These are phyloP conservation scores for Malacoraja senta DNA, from an alignment of 2,797 vertebrate genomes.

Conservation along the genomic window DNA sequence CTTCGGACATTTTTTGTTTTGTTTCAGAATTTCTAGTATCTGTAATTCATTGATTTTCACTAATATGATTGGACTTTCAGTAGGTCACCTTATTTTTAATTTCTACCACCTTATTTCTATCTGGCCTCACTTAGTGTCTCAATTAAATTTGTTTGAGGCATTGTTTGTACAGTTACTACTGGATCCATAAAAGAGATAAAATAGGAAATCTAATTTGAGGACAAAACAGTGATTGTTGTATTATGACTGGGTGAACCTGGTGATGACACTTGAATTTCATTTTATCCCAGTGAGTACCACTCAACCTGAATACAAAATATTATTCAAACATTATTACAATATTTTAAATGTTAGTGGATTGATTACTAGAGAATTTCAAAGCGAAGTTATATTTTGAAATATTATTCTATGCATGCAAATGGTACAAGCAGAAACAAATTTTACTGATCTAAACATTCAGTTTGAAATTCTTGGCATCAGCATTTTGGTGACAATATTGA, in stretches of 20 bases:
- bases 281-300: neutral
- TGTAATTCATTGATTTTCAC: too few relatives aligned
- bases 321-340: neutral
- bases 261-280: neutral
- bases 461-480: neutral
- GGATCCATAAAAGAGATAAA: neutral
- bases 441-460: neutral
- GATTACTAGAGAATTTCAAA: neutral
- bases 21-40: too few relatives aligned
- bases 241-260: neutral
- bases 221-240: too few relatives aligned
- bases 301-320: neutral
- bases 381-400: neutral
- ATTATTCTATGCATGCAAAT: neutral
- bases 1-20: too few relatives aligned
- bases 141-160: neutral
- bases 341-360: neutral
- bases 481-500: neutral
- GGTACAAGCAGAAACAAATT: neutral
- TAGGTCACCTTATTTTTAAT: neutral
- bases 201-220: too few relatives aligned
- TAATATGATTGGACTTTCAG: neutral
- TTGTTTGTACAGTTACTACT: neutral
- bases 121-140: neutral
- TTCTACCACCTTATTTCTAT: neutral